Evolutionary conservation across 2,797 vertebrate genomes (phyloP).

Genomic region (Phylloscopus collybita): DNA sequence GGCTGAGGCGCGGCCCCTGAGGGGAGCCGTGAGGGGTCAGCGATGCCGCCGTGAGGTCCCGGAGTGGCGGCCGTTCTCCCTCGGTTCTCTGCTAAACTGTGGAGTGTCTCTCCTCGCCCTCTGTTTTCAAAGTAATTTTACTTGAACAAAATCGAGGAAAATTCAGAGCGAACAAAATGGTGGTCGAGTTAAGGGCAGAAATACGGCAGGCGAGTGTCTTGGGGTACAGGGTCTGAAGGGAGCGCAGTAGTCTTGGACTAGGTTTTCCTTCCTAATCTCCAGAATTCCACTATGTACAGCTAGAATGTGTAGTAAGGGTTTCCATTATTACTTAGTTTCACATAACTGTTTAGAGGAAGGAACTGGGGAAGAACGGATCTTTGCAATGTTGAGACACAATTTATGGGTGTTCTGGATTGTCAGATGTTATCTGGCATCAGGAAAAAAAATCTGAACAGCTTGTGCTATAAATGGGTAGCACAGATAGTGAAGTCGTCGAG

Average conservation of each 20-base stretch:
- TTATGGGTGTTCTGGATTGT: background rate
- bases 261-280: background rate
- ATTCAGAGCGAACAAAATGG: background rate
- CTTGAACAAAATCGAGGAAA: background rate
- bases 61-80: rapidly evolving
- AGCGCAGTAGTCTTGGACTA: background rate
- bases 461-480: background rate
- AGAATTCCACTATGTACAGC: background rate
- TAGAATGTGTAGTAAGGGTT: background rate
- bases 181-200: background rate
- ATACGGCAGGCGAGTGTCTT: background rate
- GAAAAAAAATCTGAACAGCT: background rate
- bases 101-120: rapidly evolving
- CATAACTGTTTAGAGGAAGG: background rate
- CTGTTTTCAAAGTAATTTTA: background rate
- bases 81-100: rapidly evolving
- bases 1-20: background rate
- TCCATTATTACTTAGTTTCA: background rate
- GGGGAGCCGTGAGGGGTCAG: rapidly evolving
- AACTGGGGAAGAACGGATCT: rapidly evolving
- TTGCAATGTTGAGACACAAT: background rate
- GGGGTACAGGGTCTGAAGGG: background rate
- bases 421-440: background rate
- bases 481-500: background rate
- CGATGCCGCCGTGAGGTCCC: rapidly evolving